A percentile compares a stretch with the other conserved stretches of the same genome.
These are phyloP conservation scores for Gadopsis bispinosus DNA, from an alignment of 2,797 vertebrate genomes.

Conservation along the genomic window DNA sequence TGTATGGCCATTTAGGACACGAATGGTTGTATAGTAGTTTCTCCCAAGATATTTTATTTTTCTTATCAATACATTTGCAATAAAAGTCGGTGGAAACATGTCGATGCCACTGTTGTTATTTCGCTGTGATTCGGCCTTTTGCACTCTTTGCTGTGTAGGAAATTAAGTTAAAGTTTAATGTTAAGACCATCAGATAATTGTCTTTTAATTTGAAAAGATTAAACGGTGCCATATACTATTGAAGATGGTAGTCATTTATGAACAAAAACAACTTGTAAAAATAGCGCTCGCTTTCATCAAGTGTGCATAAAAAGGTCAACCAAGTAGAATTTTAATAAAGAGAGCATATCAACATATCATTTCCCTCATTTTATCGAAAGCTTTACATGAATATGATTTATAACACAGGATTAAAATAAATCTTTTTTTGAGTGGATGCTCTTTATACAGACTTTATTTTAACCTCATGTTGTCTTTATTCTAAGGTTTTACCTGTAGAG, in stretches of 20 bases:
- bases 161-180: background rate
- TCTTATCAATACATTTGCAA: background rate
- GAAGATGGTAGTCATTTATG: background rate
- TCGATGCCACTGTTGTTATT: background rate
- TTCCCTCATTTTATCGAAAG: background rate
- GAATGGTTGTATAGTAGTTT: background rate
- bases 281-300: background rate
- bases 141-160: background rate
- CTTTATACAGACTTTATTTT: background rate
- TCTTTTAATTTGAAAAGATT: constrained; percentile 9
- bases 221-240: background rate
- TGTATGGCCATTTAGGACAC: background rate
- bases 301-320: background rate
- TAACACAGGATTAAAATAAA: background rate
- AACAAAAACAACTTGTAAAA: background rate
- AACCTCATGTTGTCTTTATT: background rate
- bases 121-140: background rate
- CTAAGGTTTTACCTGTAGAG: background rate
- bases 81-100: background rate
- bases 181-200: background rate
- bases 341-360: background rate
- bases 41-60: background rate
- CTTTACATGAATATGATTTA: background rate
- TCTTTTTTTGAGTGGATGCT: background rate
- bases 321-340: background rate